Percentiles rank a stretch among this genome's conserved stretches.
These are phyloP conservation scores for Tachysurus vachellii DNA, from an alignment of 2,113 vertebrate genomes.

Conservation along the genomic window DNA sequence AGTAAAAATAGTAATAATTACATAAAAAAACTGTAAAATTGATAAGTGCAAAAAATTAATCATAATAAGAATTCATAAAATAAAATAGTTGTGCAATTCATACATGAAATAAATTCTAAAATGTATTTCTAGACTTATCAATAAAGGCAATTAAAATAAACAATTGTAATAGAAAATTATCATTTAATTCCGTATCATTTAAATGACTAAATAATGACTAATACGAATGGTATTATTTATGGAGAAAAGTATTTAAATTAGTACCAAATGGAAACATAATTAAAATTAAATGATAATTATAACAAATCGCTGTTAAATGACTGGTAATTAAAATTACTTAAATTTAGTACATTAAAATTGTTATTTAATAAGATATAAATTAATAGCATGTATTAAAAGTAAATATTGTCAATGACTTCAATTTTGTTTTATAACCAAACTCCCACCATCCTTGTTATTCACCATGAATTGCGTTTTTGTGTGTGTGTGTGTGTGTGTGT, in stretches of 20 bases:
- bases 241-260: neutral
- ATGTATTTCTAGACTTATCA: neutral
- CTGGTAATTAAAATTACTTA: neutral
- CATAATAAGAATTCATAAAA: neutral
- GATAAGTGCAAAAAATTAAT: neutral
- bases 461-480: neutral
- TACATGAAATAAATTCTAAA: neutral
- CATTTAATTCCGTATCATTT: too few relatives aligned
- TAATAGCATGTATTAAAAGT: neutral
- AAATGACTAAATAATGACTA: neutral
- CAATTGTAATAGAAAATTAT: too few relatives aligned
- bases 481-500: too few relatives aligned
- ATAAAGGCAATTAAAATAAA: neutral
- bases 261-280: neutral
- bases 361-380: neutral
- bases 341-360: neutral
- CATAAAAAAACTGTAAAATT: neutral
- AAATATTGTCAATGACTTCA: neutral
- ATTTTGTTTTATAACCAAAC: neutral
- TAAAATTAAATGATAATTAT: neutral
- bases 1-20: too few relatives aligned
- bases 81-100: neutral
- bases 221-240: neutral
- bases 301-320: neutral
- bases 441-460: slow-evolving; percentile 50